Evolutionary conservation across 2,797 vertebrate genomes (phyloP).

Genomic region (Pangasius krempfi): DNA sequence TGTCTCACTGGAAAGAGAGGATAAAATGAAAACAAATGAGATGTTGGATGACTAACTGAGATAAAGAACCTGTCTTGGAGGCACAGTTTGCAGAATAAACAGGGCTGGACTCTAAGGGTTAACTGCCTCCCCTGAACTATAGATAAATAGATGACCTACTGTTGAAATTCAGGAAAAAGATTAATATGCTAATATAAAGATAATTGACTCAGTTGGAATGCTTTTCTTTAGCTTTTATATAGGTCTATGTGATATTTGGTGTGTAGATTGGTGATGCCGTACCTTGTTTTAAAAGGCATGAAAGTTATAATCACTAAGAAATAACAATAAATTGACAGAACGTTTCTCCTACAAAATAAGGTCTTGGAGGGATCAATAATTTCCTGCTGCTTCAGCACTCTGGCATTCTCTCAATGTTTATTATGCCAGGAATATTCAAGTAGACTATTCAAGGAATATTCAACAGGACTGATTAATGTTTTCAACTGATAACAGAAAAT

Average conservation of each 20-base stretch:
- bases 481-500: slow-evolving; percentile 7
- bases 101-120: not conserved
- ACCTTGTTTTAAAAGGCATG: slow-evolving; percentile 6
- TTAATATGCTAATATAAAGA: not conserved
- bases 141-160: slow-evolving; percentile 4
- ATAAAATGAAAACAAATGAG: slow-evolving; percentile 39
- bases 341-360: slow-evolving; percentile 36
- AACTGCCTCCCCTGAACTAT: not conserved
- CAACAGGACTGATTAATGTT: not conserved
- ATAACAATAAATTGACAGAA: slow-evolving; percentile 11
- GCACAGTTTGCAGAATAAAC: slow-evolving; percentile 15
- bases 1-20: slow-evolving; percentile 63
- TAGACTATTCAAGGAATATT: not conserved
- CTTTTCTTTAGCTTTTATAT: not conserved
- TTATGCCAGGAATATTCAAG: slow-evolving; percentile 20
- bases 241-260: not conserved
- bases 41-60: slow-evolving; percentile 32
- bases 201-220: not conserved
- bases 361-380: not conserved
- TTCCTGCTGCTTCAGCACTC: not conserved
- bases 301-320: not conserved
- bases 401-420: not conserved
- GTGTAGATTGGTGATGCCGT: not conserved
- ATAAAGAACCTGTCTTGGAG: slow-evolving; percentile 42
- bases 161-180: not conserved